Percentiles rank a stretch among this genome's conserved stretches.
Evolutionary conservation across 2,113 vertebrate species (phyloP).

Genomic region (Rhinoderma darwinii): DNA sequence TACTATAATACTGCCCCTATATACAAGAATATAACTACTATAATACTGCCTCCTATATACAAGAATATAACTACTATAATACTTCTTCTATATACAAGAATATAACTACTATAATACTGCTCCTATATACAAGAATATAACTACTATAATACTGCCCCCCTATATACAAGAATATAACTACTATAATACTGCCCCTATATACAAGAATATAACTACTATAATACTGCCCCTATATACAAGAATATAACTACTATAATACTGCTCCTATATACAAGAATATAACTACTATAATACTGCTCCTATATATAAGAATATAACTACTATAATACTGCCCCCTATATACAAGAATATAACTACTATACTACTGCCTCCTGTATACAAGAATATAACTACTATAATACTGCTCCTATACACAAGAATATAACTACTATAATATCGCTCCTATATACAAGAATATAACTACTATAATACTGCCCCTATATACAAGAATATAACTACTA

Average conservation of each 20-base stretch:
- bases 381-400: neutral
- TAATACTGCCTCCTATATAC: too few relatives aligned
- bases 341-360: conserved; percentile 10
- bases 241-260: conserved; percentile 10
- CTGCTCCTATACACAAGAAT: neutral
- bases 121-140: too few relatives aligned
- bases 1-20: too few relatives aligned
- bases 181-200: neutral
- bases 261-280: neutral
- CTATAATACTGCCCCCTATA: neutral
- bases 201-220: conserved; percentile 6
- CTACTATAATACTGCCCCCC: too few relatives aligned
- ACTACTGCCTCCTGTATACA: neutral
- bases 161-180: too few relatives aligned
- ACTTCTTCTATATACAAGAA: too few relatives aligned
- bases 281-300: conserved; percentile 2
- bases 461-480: neutral
- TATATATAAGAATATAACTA: too few relatives aligned
- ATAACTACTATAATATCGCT: neutral
- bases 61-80: too few relatives aligned
- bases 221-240: neutral
- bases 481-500: conserved; percentile 9
- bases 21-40: too few relatives aligned
- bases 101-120: too few relatives aligned
- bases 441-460: conserved; percentile 3